A percentile compares a stretch with the other conserved stretches of the same genome.
Conservation (phyloP, 1,140 invertebrate genomes). For the Papilio dardanus region DNA sequence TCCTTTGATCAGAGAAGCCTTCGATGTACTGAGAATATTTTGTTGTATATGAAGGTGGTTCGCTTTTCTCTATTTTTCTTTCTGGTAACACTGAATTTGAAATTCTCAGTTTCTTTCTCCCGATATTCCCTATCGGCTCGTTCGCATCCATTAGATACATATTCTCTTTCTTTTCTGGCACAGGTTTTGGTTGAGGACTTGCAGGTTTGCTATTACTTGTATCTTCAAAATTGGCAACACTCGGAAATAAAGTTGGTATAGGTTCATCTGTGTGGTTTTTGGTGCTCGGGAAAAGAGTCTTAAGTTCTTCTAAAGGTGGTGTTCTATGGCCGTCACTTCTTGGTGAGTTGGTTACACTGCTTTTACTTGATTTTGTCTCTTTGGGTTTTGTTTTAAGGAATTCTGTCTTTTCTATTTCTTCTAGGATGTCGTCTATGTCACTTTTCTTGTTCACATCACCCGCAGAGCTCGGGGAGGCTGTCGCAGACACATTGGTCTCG, state of each 20-base stretch:
- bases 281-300: conserved; percentile 61
- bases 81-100: conserved; percentile 71
- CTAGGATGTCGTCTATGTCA: conserved; percentile 72
- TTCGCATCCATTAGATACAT: conserved; percentile 57
- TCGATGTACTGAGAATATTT: conserved; percentile 75
- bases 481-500: conserved; percentile 49
- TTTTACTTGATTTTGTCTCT: conserved; percentile 47
- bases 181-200: conserved; percentile 36
- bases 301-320: conserved; percentile 58
- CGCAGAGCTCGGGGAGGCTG: conserved; percentile 48
- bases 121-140: conserved; percentile 54
- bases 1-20: conserved; percentile 69
- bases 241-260: conserved; percentile 51
- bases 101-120: conserved; percentile 68
- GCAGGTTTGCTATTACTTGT: conserved; percentile 43
- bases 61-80: conserved; percentile 55
- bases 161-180: conserved; percentile 67
- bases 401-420: conserved; percentile 77
- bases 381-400: conserved; percentile 66
- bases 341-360: conserved; percentile 57
- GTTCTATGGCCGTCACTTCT: conserved; percentile 50
- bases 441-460: conserved; percentile 48
- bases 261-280: conserved; percentile 50
- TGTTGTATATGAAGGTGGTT: conserved; percentile 67
- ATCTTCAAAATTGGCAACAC: conserved; percentile 52